A percentile compares a stretch with the other conserved stretches of the same genome.
These are phyloP conservation scores for Trachurus trachurus DNA, from an alignment of 2,797 vertebrate species.

Conservation along the genomic window DNA sequence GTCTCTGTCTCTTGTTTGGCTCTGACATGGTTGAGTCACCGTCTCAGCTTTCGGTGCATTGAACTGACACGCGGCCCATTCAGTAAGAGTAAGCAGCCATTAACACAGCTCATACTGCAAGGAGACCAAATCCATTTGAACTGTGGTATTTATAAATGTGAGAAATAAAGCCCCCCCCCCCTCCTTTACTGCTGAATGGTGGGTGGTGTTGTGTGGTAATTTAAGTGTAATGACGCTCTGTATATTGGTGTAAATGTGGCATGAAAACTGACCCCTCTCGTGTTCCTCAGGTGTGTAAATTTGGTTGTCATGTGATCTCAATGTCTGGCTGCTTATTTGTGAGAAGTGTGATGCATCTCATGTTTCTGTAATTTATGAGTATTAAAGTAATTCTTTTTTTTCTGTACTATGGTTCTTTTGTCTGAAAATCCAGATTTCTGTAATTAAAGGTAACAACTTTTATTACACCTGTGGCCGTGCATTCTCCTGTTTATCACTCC, in stretches of 20 bases:
- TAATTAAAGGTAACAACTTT: constrained; percentile 83
- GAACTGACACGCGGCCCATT: constrained; percentile 11
- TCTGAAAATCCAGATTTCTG: constrained; percentile 75
- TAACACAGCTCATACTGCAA: constrained; percentile 55
- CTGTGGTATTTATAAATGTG: constrained; percentile 56
- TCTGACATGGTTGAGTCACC: constrained; percentile 9
- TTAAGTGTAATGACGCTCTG: constrained; percentile 75
- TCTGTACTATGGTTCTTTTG: constrained; percentile 72
- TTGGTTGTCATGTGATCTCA: constrained; percentile 66
- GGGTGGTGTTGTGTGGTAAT: constrained; percentile 66
- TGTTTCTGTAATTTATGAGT: constrained; percentile 72
- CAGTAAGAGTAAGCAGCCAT: constrained; percentile 69
- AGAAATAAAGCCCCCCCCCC: constrained; percentile 27
- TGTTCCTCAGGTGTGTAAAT: constrained; percentile 82
- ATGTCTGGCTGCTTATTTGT: constrained; percentile 80
- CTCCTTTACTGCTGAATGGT: constrained; percentile 58
- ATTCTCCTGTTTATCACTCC: constrained; percentile 59
- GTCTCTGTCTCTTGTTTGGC: background rate
- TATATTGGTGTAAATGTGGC: constrained; percentile 82
- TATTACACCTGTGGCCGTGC: constrained; percentile 68
- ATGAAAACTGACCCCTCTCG: constrained; percentile 72
- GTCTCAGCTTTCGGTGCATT: constrained; percentile 31
- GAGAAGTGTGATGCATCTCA: constrained; percentile 77
- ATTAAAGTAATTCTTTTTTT: constrained; percentile 60
- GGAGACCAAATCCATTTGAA: constrained; percentile 40